Percentiles rank a stretch among this genome's conserved stretches.
These are phyloP conservation scores for Cephus spinipes DNA, from an alignment of 2,888 invertebrate genomes.

Conservation along the genomic window DNA sequence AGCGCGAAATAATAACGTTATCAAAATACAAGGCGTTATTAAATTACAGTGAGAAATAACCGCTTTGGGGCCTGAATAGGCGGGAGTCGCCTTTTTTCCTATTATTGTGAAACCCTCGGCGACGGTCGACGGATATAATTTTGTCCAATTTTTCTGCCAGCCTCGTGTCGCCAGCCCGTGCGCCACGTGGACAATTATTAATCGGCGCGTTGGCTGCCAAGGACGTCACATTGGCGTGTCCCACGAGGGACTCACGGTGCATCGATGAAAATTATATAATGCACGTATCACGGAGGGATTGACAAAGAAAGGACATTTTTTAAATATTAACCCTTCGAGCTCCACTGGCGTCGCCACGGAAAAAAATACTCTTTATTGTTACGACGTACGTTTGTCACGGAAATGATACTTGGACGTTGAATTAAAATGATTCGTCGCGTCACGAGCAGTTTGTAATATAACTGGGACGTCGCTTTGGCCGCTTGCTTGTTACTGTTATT, in stretches of 20 bases:
- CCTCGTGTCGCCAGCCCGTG: too few relatives aligned
- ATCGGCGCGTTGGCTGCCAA: constrained; percentile 46
- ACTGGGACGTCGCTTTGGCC: neutral
- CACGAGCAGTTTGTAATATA: neutral
- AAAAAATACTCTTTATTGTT: neutral
- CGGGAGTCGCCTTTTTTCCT: constrained; percentile 51
- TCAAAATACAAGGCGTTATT: constrained; percentile 44
- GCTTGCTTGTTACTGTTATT: neutral
- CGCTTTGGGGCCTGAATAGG: constrained; percentile 52
- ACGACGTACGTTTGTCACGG: neutral
- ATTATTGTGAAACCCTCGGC: constrained; percentile 56
- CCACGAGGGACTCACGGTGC: neutral
- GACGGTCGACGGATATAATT: constrained; percentile 17
- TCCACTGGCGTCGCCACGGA: too few relatives aligned
- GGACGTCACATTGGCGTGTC: constrained; percentile 52
- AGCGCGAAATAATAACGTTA: constrained; percentile 26
- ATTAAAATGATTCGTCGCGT: neutral
- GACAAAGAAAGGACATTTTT: neutral
- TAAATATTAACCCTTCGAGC: too few relatives aligned
- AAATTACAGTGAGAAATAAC: constrained; percentile 57
- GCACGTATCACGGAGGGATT: neutral
- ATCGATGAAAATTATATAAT: neutral
- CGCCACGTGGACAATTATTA: constrained; percentile 40
- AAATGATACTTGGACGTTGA: neutral
- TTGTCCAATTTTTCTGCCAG: constrained; percentile 13